Base-by-base conservation (phyloP, 2,113 vertebrate species). In the Neoarius graeffei region DNA sequence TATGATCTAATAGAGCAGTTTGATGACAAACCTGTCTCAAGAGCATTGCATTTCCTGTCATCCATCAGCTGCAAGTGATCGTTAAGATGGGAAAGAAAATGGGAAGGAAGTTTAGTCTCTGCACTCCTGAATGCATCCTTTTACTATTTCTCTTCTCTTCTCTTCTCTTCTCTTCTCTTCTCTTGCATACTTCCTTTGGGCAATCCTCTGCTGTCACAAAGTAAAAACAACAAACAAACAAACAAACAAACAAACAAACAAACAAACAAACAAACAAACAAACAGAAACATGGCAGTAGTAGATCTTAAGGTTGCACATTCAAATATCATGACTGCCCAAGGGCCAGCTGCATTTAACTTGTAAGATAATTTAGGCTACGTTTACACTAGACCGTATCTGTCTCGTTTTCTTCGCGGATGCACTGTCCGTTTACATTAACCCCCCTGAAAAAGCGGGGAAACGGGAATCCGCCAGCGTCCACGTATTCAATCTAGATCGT, bases 1-100 rank as follows among this genome's bases (percentile, higher is more conserved):
- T 54, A 27, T 85, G 76, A 91, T 91, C 87, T 84, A 89, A 87
- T 81, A 76, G 64, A 88, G 88, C 85, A 86, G 86, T 74, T 91
- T 91, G 88, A 91, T 91, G 90, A 89, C 90, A 91, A 84, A 81
- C 87, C 59, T 85, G 86, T 91, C 88, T 87, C 90, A 77, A 35
- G 50, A 86, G 90, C 81, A 48, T 81, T 77, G 64, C 17, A 69
- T 87, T 89, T 89, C 73, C 66, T 67, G 84, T 88, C 90, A 88
- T 91, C 89, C 87, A 82, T 91, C 86, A 89, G 84, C 84, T 77
- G 60, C 79, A 81, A 88, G 88, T 84, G 74, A 88, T 86, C 86
- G 74, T 88, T 81, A 89, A 60, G 84, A 83, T 76, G 60, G 52
- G 60, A 86, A 82, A 56, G 67, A 89, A 60, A 81, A 83, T 76